Evolutionary conservation across 2,797 vertebrate species (phyloP).

Genomic region (Enteromius trimaculatus): DNA sequence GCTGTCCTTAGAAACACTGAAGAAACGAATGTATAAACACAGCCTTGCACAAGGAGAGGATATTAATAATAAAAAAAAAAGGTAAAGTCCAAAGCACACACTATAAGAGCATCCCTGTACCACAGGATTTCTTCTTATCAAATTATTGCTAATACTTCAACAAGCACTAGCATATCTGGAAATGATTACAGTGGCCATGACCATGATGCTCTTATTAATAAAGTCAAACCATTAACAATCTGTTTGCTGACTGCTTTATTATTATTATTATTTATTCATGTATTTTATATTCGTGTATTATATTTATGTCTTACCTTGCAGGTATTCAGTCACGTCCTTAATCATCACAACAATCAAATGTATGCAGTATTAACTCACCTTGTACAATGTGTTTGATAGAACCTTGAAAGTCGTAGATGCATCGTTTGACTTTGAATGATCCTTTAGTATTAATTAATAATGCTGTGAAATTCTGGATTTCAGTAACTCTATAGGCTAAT

Average conservation of each 20-base stretch:
- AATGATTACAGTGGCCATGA: constrained; percentile 48
- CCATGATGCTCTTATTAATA: constrained; percentile 58
- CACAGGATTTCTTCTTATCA: constrained; percentile 41
- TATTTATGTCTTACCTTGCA: background rate
- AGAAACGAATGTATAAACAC: constrained; percentile 45
- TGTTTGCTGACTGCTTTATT: constrained; percentile 47
- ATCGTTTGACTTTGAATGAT: constrained; percentile 13
- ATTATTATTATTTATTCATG: background rate
- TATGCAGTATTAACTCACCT: background rate
- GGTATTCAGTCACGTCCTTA: background rate
- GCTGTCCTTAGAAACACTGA: constrained; percentile 37
- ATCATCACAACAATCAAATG: background rate
- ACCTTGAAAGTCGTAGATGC: background rate
- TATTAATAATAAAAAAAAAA: constrained; percentile 8
- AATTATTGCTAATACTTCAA: constrained; percentile 37
- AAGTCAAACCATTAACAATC: constrained; percentile 50
- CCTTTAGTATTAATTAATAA: constrained; percentile 9
- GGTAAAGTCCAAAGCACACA: constrained; percentile 37
- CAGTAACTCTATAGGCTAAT: constrained; percentile 28
- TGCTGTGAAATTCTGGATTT: constrained; percentile 22
- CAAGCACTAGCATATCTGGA: constrained; percentile 43
- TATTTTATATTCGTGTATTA: background rate
- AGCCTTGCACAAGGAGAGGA: constrained; percentile 30
- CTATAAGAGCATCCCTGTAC: constrained; percentile 42
- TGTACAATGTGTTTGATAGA: background rate